phyloP scores from a whole-genome alignment of 2,888 invertebrate species.

The Cosmopolites sordidus region DNA sequence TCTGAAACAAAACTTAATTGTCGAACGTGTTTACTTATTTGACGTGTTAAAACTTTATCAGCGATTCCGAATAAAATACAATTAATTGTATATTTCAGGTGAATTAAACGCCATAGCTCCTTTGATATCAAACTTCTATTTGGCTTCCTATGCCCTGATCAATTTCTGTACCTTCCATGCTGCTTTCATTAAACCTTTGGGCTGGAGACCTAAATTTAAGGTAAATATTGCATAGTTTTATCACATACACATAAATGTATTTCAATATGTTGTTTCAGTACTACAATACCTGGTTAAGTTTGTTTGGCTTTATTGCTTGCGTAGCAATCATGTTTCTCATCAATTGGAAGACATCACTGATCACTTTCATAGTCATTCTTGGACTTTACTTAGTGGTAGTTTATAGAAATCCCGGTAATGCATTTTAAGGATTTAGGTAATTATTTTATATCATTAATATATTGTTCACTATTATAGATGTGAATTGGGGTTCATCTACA shows the following conservation, averaged over 20 bases:
- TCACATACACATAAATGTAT: too few species aligned
- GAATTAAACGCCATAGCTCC: conserved; percentile 87
- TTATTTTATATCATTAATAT: not conserved
- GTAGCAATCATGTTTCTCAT: conserved; percentile 92
- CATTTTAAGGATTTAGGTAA: too few species aligned
- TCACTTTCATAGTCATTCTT: conserved; percentile 84
- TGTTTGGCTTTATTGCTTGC: conserved; percentile 77
- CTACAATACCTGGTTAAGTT: conserved; percentile 88
- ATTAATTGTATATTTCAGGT: too few species aligned
- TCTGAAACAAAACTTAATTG: too few species aligned
- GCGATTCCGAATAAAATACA: too few species aligned
- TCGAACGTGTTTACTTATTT: too few species aligned
- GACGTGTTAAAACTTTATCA: too few species aligned
- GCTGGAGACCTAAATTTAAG: conserved; percentile 87
- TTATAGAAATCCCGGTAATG: conserved; percentile 87
- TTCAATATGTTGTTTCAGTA: conserved; percentile 57
- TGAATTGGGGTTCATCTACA: conserved; percentile 96
- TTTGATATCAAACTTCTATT: conserved; percentile 90
- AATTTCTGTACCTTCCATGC: conserved; percentile 96
- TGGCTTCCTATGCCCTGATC: conserved; percentile 90
- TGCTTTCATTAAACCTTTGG: conserved; percentile 78
- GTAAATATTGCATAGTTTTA: conserved; percentile 49
- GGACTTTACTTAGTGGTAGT: conserved; percentile 88
- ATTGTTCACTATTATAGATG: conserved; percentile 56
- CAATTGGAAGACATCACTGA: conserved; percentile 87